Percentiles rank a stretch among this genome's conserved stretches.
These are phyloP conservation scores for Crotophaga sulcirostris DNA, from an alignment of 2,113 vertebrate genomes.

Conservation along the genomic window DNA sequence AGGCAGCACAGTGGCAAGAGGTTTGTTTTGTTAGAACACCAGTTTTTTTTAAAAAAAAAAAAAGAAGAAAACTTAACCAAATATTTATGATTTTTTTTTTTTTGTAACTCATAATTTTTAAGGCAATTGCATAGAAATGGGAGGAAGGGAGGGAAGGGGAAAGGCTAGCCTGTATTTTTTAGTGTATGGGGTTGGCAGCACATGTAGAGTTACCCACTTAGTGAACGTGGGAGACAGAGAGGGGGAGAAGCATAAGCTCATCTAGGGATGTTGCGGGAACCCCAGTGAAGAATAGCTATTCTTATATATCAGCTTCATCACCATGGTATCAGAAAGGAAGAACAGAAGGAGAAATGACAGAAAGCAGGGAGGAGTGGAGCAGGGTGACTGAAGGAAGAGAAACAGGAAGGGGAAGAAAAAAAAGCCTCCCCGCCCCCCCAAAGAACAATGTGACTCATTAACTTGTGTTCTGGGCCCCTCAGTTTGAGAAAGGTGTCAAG, in stretches of 20 bases:
- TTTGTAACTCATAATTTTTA: not conserved
- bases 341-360: constrained; percentile 45
- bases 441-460: not conserved
- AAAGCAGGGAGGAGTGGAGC: not conserved
- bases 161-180: not conserved
- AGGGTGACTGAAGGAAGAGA: not conserved
- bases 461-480: too few relatives aligned
- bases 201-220: not conserved
- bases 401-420: not conserved
- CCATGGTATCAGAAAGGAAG: constrained; percentile 52
- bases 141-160: not conserved
- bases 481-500: too few relatives aligned
- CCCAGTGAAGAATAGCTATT: constrained; percentile 29
- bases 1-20: not conserved
- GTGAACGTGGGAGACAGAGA: constrained; percentile 39
- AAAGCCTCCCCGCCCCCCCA: too few relatives aligned
- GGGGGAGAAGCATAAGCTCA: constrained; percentile 25
- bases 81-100: not conserved
- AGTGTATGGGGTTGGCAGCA: constrained; percentile 5
- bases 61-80: not conserved
- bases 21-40: not conserved
- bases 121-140: not conserved
- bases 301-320: constrained; percentile 38
- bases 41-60: not conserved
- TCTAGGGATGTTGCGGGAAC: constrained; percentile 5